phyloP scores from a whole-genome alignment of 2,888 invertebrate genomes.

The Temnothorax unifasciatus region DNA sequence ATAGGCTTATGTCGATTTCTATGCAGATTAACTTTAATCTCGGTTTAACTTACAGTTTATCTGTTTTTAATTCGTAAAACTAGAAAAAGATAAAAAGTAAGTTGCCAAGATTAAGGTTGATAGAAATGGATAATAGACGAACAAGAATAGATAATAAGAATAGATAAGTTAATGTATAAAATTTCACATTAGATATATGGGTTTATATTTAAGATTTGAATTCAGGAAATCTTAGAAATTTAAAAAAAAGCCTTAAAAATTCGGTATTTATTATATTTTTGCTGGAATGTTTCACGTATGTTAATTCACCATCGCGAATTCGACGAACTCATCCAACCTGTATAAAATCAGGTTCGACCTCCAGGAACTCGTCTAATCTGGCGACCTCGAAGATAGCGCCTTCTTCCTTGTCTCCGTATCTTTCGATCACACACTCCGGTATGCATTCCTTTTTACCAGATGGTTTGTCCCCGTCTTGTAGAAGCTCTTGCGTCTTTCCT shows the following conservation, averaged over 20 bases:
- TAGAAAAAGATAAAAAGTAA: too few relatives aligned
- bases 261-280: neutral
- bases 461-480: constrained; percentile 7
- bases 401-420: neutral
- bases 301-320: neutral
- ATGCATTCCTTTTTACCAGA: constrained; percentile 3
- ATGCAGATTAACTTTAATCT: too few relatives aligned
- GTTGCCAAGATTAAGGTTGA: too few relatives aligned
- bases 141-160: neutral
- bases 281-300: neutral
- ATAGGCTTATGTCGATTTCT: neutral
- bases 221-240: neutral
- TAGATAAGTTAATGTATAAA: neutral
- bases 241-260: neutral
- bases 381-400: neutral
- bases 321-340: neutral
- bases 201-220: neutral
- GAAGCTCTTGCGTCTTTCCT: neutral
- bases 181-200: neutral
- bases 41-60: too few relatives aligned
- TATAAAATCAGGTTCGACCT: constrained; percentile 23
- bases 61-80: too few relatives aligned
- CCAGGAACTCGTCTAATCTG: neutral
- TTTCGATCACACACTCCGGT: constrained; percentile 35
- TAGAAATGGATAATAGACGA: too few relatives aligned